Base-by-base conservation (phyloP, 2,113 vertebrate genomes). In the Candoia aspera region DNA sequence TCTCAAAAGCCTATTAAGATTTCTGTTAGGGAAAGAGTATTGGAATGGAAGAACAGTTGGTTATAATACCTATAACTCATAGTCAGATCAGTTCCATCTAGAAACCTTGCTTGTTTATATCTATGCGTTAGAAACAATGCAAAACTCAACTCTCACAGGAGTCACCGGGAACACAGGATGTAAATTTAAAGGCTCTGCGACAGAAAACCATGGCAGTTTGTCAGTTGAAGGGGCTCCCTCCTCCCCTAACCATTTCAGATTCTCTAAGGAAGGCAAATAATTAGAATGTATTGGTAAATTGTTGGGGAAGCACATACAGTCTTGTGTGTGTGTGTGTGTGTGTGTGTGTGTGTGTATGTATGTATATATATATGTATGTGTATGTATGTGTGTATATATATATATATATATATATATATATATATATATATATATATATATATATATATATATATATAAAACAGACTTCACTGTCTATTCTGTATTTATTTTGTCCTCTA, bases 1-100 rank as follows among this genome's bases (percentile, higher is more conserved):
- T 97, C 96, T 98, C 97, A 97, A 97, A 97, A 98, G 95, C 96
- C 97, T 97, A 97, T 97, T 98, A 97, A 97, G 96, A 95, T 97
- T 98, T 97, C 96, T 97, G 95, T 96, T 92, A 97, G 94, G 95
- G 91, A 95, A 93, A 95, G 96, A 91, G 91, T 97, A 95, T 95
- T 94, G 92, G 94, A 91, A 95, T 97, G 93, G 93, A 97, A 96
- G 96, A 96, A 97, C 97, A 96, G 94, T 97, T 96, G 95, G 96
- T 96, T 97, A 96, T 96, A 97, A 96, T 97, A 94, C 93, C 95
- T 96, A 96, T 97, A 98, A 97, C 94, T 97, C 96, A 96, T 93
- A 95, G 90, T 96, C 92, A 96, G 92, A 96, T 97, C 94, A 95
- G 90, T 90, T 95, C 88, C 42, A 93, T 46, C 94, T 93, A 68